Base-by-base conservation (phyloP, 2,888 invertebrate species). In the Coleophora deauratella region DNA sequence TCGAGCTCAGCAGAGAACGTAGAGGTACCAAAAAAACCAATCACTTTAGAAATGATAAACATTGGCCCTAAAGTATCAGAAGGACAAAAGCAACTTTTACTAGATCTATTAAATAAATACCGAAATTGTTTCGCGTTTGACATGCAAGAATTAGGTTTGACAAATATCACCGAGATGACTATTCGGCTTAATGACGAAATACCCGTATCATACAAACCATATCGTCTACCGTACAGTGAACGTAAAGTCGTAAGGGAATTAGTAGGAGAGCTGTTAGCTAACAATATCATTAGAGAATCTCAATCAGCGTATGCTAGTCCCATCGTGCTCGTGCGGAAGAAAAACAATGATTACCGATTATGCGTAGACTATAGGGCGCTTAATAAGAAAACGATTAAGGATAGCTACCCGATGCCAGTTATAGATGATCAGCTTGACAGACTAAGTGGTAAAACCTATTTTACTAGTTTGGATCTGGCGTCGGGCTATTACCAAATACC, bases 401-500 rank as follows among this genome's bases (percentile, higher is more conserved):
- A 47, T 9, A 27, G 37, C 21, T 49, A 34, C 37, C 49, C 49
- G 4, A 21, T 49, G 33, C 48, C 44, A 10, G 27, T 41, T 15
- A 46, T 46, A 2, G 44, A 49, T 12, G 46, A 49, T 33, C 42
- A 44, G 27, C 9, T 44, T 11, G 47, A 50, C 30, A n/a, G 41
- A 9, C 37, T 50, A 1, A 46, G 34, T 33, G 47, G 47, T 9
- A 49, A 43, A 12, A 39, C 37, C 9, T 49, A 41, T 35, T 49
- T 37, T 28, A 37, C 33, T 3, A 43, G 40, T 30, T 14, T 49
- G 2, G 49, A 49, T 30, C 35, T 47, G 9, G 40, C 44, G 1
- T 37, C 35, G 14, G 49, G 49, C 0, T 50, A 47, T 33, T 45
- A 49, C 10, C 49, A 49, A 21, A 49, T 49, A 13, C 44, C 46